Conservation (phyloP, 2,113 vertebrate species). For the Thamnaconus septentrionalis region DNA sequence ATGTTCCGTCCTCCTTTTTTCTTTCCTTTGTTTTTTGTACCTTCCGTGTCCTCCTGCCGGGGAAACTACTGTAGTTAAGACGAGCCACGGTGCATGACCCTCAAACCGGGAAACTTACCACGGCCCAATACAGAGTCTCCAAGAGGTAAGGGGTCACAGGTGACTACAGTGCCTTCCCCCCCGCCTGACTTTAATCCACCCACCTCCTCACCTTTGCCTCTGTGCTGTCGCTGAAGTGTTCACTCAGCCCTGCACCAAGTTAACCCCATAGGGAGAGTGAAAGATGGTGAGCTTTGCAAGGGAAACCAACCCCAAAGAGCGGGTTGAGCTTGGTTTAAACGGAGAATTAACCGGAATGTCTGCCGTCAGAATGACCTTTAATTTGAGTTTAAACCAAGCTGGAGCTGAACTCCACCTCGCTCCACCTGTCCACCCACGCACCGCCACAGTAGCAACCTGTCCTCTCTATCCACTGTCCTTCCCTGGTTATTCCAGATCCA, state of each 20-base stretch:
- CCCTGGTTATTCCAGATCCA: slow-evolving; percentile 1
- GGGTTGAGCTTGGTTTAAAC: slow-evolving; percentile 10
- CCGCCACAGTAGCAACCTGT: not conserved
- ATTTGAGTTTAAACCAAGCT: slow-evolving; percentile 1
- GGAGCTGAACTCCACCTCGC: no score
- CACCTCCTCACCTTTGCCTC: slow-evolving; percentile 20
- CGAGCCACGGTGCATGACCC: slow-evolving; percentile 98
- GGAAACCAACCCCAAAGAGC: slow-evolving; percentile 11
- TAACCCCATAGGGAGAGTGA: not conserved
- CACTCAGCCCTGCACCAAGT: not conserved
- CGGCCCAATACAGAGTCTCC: slow-evolving; percentile 97
- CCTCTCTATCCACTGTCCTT: not conserved
- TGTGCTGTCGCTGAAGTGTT: slow-evolving; percentile 15
- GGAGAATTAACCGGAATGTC: not conserved
- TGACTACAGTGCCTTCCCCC: slow-evolving; percentile 26
- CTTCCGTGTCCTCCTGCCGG: slow-evolving; percentile 33
- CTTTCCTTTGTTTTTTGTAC: slow-evolving; percentile 12
- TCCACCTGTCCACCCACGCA: not conserved
- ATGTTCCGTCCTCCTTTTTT: slow-evolving; percentile 15
- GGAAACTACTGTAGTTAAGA: slow-evolving; percentile 85
- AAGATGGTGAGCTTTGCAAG: slow-evolving; percentile 4
- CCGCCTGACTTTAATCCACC: not conserved
- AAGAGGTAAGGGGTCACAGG: slow-evolving; percentile 93
- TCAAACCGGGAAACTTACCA: slow-evolving; percentile 94
- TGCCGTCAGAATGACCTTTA: no score